Conservation (phyloP, 2,797 vertebrate species). For the Coregonus suidteri region DNA sequence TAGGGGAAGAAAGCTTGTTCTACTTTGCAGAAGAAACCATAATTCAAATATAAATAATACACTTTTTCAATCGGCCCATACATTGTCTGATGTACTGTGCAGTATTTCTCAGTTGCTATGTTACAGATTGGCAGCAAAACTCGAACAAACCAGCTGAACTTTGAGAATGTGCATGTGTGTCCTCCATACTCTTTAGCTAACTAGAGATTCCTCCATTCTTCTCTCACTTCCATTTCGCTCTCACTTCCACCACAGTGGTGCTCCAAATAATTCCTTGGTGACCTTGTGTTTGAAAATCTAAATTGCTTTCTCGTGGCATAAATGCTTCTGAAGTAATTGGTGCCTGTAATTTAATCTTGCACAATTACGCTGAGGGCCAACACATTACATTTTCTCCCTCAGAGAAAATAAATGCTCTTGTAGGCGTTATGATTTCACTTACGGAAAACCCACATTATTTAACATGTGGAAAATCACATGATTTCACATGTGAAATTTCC, state of each 20-base stretch:
- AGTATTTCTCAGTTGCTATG: too few species aligned
- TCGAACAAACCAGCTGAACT: too few species aligned
- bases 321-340: slow-evolving; percentile 17
- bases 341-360: slow-evolving; percentile 34
- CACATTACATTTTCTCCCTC: slow-evolving; percentile 15
- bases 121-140: too few species aligned
- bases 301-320: slow-evolving; percentile 11
- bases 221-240: neutral
- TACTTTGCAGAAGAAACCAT: too few species aligned
- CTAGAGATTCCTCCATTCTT: neutral
- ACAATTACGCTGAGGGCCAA: slow-evolving; percentile 32
- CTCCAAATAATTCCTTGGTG: neutral
- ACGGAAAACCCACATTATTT: neutral
- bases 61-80: too few species aligned
- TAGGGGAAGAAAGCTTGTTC: too few species aligned
- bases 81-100: too few species aligned
- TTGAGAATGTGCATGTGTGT: too few species aligned
- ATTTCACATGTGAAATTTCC: too few species aligned
- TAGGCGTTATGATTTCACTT: too few species aligned
- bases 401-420: too few species aligned
- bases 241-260: neutral
- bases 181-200: neutral
- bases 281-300: slow-evolving; percentile 11
- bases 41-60: too few species aligned
- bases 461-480: neutral